Evolutionary conservation across 2,797 vertebrate species (phyloP).

Genomic region (Chrysocyon brachyurus): DNA sequence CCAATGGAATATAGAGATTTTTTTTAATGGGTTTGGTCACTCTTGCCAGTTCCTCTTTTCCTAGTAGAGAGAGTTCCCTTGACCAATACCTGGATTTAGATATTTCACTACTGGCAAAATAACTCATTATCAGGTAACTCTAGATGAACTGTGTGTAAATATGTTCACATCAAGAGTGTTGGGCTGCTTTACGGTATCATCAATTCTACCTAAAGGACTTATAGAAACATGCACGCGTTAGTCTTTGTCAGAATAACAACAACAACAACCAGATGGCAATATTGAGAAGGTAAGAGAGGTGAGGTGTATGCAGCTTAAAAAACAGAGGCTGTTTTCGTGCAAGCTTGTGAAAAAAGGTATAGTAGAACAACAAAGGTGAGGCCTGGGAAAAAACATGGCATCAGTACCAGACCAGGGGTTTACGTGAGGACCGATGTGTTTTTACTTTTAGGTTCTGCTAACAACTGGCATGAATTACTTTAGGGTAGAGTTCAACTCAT

Average conservation of each 20-base stretch:
- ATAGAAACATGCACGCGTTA: not conserved
- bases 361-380: not conserved
- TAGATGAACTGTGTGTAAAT: not conserved
- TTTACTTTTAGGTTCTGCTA: not conserved
- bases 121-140: not conserved
- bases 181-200: not conserved
- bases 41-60: not conserved
- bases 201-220: not conserved
- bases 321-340: not conserved
- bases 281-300: not conserved
- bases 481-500: not conserved
- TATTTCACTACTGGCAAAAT: not conserved
- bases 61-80: not conserved
- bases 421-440: fast-evolving
- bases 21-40: not conserved
- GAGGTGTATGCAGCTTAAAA: not conserved
- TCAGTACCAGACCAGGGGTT: not conserved
- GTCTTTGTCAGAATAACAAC: not conserved
- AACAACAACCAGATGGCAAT: not conserved
- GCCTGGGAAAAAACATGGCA: not conserved
- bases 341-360: not conserved
- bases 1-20: constrained; percentile 11
- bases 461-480: not conserved
- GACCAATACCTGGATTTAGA: not conserved
- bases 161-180: fast-evolving